Evolutionary conservation across 2,113 vertebrate species (phyloP).

Genomic region (Boulengeromyrus knoepffleri): DNA sequence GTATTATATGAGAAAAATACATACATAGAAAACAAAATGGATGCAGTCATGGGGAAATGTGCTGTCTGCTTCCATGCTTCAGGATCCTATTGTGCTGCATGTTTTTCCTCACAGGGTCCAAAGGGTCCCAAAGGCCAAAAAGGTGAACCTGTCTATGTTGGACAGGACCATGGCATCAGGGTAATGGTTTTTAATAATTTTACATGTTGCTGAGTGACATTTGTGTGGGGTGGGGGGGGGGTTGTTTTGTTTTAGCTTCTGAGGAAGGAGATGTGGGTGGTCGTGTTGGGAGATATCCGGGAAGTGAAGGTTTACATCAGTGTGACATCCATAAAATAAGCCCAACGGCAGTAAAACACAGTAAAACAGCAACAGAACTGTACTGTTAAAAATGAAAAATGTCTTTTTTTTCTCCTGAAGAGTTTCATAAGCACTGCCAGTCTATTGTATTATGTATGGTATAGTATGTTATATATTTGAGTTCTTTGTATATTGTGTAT

Average conservation of each 20-base stretch:
- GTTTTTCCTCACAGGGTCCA: conserved; percentile 44
- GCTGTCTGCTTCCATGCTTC: not conserved
- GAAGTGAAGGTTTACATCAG: not conserved
- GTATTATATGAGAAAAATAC: not conserved
- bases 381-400: not conserved
- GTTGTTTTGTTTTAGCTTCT: not conserved
- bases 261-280: not conserved
- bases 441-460: not conserved
- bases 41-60: not conserved
- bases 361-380: not conserved
- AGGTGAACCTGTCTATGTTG: conserved; percentile 55
- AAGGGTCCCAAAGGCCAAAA: conserved; percentile 63
- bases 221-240: not conserved
- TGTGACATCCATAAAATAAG: not conserved
- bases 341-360: not conserved
- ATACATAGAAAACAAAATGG: not conserved
- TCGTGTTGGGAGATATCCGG: not conserved
- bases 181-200: not conserved
- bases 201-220: not conserved
- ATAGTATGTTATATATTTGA: not conserved
- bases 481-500: not conserved
- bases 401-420: not conserved
- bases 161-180: conserved; percentile 32
- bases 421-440: not conserved
- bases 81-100: not conserved